A percentile compares a stretch with the other conserved stretches of the same genome.
Evolutionary conservation across 2,888 invertebrate species (phyloP).

Genomic region (Busseola fusca): DNA sequence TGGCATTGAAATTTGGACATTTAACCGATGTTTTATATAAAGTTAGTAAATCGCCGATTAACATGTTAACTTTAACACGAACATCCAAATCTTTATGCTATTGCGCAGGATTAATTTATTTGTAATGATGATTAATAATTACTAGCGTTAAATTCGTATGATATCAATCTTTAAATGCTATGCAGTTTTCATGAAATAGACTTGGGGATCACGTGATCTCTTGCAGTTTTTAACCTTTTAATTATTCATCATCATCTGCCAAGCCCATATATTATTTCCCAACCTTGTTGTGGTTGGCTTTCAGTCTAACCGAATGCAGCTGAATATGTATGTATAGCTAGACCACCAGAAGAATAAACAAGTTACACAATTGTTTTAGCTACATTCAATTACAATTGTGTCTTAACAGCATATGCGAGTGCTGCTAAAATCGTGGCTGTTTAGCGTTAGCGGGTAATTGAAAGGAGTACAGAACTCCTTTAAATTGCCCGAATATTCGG

Average conservation of each 20-base stretch:
- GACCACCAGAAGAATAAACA: too few relatives aligned
- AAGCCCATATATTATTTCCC: too few relatives aligned
- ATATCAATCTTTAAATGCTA: constrained; percentile 24
- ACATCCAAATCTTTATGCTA: constrained; percentile 17
- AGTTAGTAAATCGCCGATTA: constrained; percentile 3
- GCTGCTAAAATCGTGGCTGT: background rate
- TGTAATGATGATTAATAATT: constrained; percentile 38
- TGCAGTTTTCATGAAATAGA: constrained; percentile 25
- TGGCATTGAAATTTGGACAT: constrained; percentile 25
- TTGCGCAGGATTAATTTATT: constrained; percentile 10
- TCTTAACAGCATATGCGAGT: too few relatives aligned
- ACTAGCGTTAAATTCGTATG: constrained; percentile 19
- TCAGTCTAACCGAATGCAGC: background rate
- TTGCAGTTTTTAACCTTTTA: background rate
- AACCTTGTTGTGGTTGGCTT: background rate
- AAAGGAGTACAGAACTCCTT: background rate
- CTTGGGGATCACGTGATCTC: constrained; percentile 14
- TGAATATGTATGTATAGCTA: too few relatives aligned
- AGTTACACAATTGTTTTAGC: too few relatives aligned
- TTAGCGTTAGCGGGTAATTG: background rate
- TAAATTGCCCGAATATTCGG: background rate
- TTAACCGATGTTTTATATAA: background rate
- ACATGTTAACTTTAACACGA: constrained; percentile 20
- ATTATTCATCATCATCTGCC: background rate
- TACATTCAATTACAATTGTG: too few relatives aligned